Base-by-base conservation (phyloP, 2,797 vertebrate genomes). In the Enteromius paludinosus region DNA sequence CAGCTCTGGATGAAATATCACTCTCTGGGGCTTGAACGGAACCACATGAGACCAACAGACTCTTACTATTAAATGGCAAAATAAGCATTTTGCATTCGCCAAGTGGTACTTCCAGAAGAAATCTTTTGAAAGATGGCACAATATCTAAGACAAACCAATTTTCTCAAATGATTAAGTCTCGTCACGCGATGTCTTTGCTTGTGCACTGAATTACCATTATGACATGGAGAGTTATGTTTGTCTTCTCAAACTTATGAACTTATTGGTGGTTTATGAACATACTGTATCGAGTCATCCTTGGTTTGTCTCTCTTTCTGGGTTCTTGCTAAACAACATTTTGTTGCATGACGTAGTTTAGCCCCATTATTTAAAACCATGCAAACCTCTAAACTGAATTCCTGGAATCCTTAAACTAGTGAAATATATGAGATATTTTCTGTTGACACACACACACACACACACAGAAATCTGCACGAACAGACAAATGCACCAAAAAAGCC, bases 381-480 rank as follows among this genome's bases (percentile, higher is more conserved):
- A 72, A 47, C 65, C 70, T 81, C 47, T 45, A 82, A 76, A n/a
- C 81, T 85, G 82, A 84, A 87, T 84, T 87, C 80, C 83, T 86
- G 72, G 84, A 90, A 86, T 87, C 56, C 62, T 84, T 85, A 81
- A 88, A 88, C 87, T 88, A 85, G 33, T 75, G 72, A 88, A 87
- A 89, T 84, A 83, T 83, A 81, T 71, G 83, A 88, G 88, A 84
- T 87, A 79, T 85, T 89, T 86, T 84, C 84, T 86, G 88, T 83
- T 88, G 86, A 92, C 90, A 88, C 89, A 65, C 38, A 33, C 33
- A 33, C 33, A 30, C 30, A 30, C 6, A 74, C 82, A 28, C 80
- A 86, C 71, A 89, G 43, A 45, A n/a, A 70, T 70, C 80, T 90
- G 89, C 86, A 84, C 85, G 89, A 87, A 86, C 89, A 90, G 87